These are phyloP conservation scores for Fratercula arctica DNA, from an alignment of 2,797 vertebrate species.

Conservation along the genomic window DNA sequence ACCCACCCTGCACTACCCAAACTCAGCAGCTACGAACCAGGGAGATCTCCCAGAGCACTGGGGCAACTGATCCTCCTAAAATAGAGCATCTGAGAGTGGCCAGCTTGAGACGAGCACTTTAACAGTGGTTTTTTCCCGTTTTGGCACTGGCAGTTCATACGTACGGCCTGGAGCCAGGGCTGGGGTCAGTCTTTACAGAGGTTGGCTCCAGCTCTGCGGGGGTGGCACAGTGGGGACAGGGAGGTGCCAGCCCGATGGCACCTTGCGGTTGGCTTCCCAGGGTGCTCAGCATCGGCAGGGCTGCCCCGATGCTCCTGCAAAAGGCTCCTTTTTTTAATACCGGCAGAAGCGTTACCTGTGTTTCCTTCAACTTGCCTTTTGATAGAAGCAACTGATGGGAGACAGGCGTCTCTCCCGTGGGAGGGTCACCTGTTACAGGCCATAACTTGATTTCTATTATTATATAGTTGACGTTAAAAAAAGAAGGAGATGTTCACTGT, in stretches of 20 bases:
- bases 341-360: accelerated
- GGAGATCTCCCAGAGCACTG: background rate
- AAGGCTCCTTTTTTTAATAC: background rate
- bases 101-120: background rate
- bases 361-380: background rate
- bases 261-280: accelerated
- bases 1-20: background rate
- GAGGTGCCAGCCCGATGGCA: background rate
- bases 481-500: background rate
- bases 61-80: background rate
- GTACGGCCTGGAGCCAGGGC: background rate
- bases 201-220: background rate
- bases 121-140: background rate
- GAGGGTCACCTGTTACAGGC: background rate
- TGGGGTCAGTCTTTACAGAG: background rate
- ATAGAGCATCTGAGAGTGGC: accelerated
- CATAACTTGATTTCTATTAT: background rate
- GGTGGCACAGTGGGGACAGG: background rate
- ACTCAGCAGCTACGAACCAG: background rate
- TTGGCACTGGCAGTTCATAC: accelerated
- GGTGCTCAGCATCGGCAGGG: background rate
- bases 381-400: background rate
- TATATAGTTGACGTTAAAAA: background rate
- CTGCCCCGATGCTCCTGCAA: background rate
- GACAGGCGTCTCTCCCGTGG: background rate